Percentiles rank a stretch among this genome's conserved stretches.
Evolutionary conservation across 2,888 invertebrate genomes (phyloP).

Genomic region (Caenorhabditis sp.): DNA sequence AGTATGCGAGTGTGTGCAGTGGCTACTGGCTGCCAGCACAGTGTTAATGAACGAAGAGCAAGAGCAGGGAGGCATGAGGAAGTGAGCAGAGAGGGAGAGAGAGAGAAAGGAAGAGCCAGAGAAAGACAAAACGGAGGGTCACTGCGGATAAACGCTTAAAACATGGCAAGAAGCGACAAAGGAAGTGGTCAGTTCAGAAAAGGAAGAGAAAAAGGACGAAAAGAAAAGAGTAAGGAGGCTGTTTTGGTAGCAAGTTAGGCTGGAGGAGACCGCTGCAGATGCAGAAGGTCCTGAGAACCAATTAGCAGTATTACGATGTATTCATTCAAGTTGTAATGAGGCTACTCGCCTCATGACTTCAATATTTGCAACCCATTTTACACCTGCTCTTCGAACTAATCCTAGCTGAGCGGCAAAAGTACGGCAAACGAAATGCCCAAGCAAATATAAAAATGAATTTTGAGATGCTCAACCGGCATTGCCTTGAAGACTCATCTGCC

Average conservation of each 20-base stretch:
- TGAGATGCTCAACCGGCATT: too few species aligned
- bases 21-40: conserved; percentile 44
- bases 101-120: too few species aligned
- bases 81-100: conserved; percentile 31
- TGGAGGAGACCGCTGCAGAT: conserved; percentile 8
- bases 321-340: conserved; percentile 30
- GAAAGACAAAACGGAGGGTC: too few species aligned
- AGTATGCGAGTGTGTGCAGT: conserved; percentile 31
- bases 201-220: conserved; percentile 4
- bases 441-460: too few species aligned
- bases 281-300: conserved; percentile 17
- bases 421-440: too few species aligned
- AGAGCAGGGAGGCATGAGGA: not conserved
- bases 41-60: conserved; percentile 54
- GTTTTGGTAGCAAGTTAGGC: conserved; percentile 17
- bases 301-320: conserved; percentile 55
- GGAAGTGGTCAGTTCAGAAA: conserved; percentile 20
- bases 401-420: too few species aligned
- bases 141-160: conserved; percentile 41
- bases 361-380: conserved; percentile 21
- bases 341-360: conserved; percentile 26
- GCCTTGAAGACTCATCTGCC: too few species aligned
- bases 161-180: conserved; percentile 27
- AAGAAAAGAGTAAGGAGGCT: too few species aligned
- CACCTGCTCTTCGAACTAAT: conserved; percentile 12